These are phyloP conservation scores for Eumaeus atala DNA, from an alignment of 1,140 invertebrate species.

Conservation along the genomic window DNA sequence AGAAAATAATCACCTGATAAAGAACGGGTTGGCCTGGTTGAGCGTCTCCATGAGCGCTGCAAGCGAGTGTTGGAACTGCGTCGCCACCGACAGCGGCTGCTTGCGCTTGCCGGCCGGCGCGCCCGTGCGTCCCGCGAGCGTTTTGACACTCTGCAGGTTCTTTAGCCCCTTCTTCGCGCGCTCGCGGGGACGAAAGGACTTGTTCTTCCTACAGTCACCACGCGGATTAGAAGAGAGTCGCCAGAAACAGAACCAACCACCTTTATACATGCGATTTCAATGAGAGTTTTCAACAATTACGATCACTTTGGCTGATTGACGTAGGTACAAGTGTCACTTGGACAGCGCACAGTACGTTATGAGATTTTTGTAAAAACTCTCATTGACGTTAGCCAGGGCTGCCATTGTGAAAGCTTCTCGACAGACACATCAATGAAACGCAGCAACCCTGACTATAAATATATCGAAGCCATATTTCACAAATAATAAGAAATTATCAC, in stretches of 20 bases:
- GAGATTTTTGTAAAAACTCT: too few relatives aligned
- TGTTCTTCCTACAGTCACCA: slow-evolving; percentile 84
- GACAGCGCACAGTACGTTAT: too few relatives aligned
- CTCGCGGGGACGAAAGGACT: slow-evolving; percentile 88
- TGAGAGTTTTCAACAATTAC: too few relatives aligned
- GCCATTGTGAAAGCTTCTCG: neutral
- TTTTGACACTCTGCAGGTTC: slow-evolving; percentile 93
- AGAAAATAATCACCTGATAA: slow-evolving; percentile 80
- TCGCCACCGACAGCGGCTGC: slow-evolving; percentile 92
- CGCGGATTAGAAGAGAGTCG: neutral
- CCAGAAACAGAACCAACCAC: neutral
- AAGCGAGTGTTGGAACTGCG: slow-evolving; percentile 95
- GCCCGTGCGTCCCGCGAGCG: slow-evolving; percentile 84
- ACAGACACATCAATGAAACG: too few relatives aligned
- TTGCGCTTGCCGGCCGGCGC: slow-evolving; percentile 82
- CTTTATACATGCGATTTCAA: slow-evolving; percentile 12
- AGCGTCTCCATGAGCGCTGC: slow-evolving; percentile 94
- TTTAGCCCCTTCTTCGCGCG: slow-evolving; percentile 87
- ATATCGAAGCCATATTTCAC: neutral
- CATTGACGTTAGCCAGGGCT: neutral
- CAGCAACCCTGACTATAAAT: slow-evolving; percentile 2
- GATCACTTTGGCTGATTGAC: too few relatives aligned
- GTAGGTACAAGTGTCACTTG: too few relatives aligned
- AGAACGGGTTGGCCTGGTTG: slow-evolving; percentile 96
- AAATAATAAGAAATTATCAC: slow-evolving; percentile 1